Percentiles rank a stretch among this genome's conserved stretches.
These are phyloP conservation scores for Crotalus tigris DNA, from an alignment of 2,113 vertebrate genomes.

Conservation along the genomic window DNA sequence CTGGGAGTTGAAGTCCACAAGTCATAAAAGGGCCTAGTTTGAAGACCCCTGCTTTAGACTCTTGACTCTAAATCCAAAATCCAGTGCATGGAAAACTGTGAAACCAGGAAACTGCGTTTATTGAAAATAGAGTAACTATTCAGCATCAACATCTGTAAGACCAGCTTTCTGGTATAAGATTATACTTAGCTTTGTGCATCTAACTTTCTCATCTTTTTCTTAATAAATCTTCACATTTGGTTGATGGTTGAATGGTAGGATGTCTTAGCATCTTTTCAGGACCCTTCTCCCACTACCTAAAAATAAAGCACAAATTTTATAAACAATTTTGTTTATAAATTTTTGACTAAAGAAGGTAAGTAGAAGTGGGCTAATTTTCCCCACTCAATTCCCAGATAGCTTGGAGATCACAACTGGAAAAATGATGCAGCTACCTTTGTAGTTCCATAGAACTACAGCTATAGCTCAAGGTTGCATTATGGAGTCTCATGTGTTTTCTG, in stretches of 20 bases:
- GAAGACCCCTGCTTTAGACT: too few species aligned
- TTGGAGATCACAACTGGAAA: background rate
- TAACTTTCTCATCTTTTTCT: background rate
- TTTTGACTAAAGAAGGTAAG: background rate
- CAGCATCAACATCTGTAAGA: background rate
- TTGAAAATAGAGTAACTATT: background rate
- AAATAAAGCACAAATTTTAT: background rate
- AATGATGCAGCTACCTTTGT: background rate
- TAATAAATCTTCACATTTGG: background rate
- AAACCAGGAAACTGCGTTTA: background rate
- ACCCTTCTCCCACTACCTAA: background rate
- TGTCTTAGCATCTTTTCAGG: background rate
- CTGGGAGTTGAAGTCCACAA: too few species aligned
- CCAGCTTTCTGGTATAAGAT: background rate
- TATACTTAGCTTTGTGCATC: background rate
- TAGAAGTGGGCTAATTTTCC: background rate
- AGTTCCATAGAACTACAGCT: background rate
- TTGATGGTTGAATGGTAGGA: background rate
- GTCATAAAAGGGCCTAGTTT: too few species aligned
- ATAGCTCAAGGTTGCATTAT: background rate
- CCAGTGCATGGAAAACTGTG: background rate
- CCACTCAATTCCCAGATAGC: background rate
- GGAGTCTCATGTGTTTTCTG: background rate
- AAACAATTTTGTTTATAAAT: background rate
- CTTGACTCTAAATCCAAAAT: background rate